phyloP scores from a whole-genome alignment of 2,797 vertebrate genomes.

The Tragelaphus eurycerus region DNA sequence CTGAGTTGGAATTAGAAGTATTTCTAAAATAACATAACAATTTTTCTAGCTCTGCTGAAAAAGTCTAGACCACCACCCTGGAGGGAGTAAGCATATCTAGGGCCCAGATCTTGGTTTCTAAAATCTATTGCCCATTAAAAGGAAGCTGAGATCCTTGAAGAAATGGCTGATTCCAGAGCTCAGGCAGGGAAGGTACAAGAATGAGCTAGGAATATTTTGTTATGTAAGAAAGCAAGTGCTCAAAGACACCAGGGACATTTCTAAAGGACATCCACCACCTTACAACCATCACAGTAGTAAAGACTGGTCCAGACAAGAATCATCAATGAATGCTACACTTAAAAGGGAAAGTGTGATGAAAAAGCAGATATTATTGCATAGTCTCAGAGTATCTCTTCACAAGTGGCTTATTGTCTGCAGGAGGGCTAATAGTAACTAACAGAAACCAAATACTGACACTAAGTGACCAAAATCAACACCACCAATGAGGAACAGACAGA shows the following conservation, averaged over 20 bases:
- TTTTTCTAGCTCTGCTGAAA: constrained; percentile 8
- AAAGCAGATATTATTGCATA: not conserved
- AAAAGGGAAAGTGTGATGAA: not conserved
- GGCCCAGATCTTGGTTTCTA: not conserved
- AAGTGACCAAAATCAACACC: constrained; percentile 11
- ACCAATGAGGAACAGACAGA: not conserved
- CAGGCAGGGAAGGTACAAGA: not conserved
- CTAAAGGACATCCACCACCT: not conserved
- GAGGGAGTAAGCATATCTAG: not conserved
- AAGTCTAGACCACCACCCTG: not conserved
- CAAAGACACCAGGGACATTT: not conserved
- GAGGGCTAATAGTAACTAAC: not conserved
- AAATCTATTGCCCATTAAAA: not conserved
- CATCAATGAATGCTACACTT: not conserved
- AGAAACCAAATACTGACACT: not conserved
- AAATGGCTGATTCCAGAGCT: not conserved
- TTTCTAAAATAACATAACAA: not conserved
- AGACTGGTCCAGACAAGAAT: not conserved
- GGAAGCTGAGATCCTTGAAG: not conserved
- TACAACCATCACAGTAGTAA: not conserved
- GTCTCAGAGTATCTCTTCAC: not conserved
- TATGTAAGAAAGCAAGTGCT: not conserved
- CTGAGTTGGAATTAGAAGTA: not conserved
- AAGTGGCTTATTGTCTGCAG: constrained; percentile 4
- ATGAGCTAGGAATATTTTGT: not conserved